Percentiles rank a stretch among this genome's conserved stretches.
phyloP scores from a whole-genome alignment of 2,797 vertebrate species.

The Yasuhikotakia modesta region DNA sequence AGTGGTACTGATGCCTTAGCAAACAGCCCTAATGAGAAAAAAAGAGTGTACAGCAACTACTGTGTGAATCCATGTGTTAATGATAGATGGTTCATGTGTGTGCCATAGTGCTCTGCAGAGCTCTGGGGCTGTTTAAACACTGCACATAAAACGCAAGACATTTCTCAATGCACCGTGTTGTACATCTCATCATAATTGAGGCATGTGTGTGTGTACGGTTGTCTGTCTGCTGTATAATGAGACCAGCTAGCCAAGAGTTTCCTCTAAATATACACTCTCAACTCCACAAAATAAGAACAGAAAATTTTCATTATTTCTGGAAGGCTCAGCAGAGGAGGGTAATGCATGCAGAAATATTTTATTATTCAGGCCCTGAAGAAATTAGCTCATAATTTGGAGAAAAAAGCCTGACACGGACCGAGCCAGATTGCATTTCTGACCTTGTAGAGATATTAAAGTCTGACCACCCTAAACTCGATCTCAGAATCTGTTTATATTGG shows the following conservation, averaged over 20 bases:
- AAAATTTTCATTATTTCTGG: slow-evolving; percentile 45
- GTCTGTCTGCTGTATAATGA: slow-evolving; percentile 36
- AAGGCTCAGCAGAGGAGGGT: slow-evolving; percentile 34
- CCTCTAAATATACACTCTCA: slow-evolving; percentile 39
- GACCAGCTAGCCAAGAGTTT: slow-evolving; percentile 32
- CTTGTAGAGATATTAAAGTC: slow-evolving; percentile 24
- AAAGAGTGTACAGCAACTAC: background rate
- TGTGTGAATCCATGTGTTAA: background rate
- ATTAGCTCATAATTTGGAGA: slow-evolving; percentile 33
- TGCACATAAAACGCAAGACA: background rate
- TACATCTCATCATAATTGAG: slow-evolving; percentile 22
- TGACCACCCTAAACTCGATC: background rate
- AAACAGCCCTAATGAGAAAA: slow-evolving; percentile 7
- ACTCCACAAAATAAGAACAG: slow-evolving; percentile 41
- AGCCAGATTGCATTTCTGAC: slow-evolving; percentile 13
- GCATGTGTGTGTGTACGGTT: slow-evolving; percentile 20
- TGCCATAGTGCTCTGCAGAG: background rate
- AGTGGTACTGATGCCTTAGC: background rate
- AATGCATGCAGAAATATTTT: slow-evolving; percentile 42
- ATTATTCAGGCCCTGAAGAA: slow-evolving; percentile 40
- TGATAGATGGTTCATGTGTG: background rate
- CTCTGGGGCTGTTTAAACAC: background rate
- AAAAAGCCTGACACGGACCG: slow-evolving; percentile 11
- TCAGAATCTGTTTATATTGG: slow-evolving; percentile 1
- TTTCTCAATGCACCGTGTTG: slow-evolving; percentile 15